These are phyloP conservation scores for Lycaena phlaeas DNA, from an alignment of 2,888 invertebrate species.

Conservation along the genomic window DNA sequence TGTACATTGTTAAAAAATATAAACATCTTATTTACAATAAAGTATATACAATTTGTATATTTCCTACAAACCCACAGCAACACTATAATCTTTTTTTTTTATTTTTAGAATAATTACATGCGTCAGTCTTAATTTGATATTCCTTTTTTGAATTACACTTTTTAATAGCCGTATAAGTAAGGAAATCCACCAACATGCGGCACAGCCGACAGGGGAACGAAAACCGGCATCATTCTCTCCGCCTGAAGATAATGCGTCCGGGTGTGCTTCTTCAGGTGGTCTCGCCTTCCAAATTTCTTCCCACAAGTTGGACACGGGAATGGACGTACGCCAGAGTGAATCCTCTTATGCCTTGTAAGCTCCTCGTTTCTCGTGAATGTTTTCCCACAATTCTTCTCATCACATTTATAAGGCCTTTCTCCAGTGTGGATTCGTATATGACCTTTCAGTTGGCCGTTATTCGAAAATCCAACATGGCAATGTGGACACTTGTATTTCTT, in stretches of 20 bases:
- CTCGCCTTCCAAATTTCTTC: slow-evolving; percentile 93
- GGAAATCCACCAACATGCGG: slow-evolving; percentile 51
- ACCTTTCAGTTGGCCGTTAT: slow-evolving; percentile 92
- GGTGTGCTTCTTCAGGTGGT: slow-evolving; percentile 95
- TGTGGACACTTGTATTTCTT: slow-evolving; percentile 94
- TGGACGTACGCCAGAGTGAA: slow-evolving; percentile 89
- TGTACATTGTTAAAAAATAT: no score
- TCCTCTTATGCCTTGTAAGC: slow-evolving; percentile 90
- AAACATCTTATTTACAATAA: background rate
- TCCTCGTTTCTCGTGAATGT: slow-evolving; percentile 94
- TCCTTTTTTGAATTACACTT: background rate
- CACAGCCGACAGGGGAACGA: slow-evolving; percentile 72
- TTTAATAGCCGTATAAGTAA: slow-evolving; percentile 72
- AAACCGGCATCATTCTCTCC: slow-evolving; percentile 74
- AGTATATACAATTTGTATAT: background rate
- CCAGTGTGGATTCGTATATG: slow-evolving; percentile 94
- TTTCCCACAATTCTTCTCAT: slow-evolving; percentile 88
- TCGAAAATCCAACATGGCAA: slow-evolving; percentile 93
- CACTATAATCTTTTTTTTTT: background rate
- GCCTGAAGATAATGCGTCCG: slow-evolving; percentile 83
- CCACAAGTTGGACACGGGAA: slow-evolving; percentile 91
- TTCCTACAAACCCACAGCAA: no score
- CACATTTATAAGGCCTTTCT: slow-evolving; percentile 91
- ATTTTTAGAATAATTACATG: background rate
- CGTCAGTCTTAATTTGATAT: background rate